These are phyloP conservation scores for Dysdera silvatica DNA, from an alignment of 1,140 invertebrate species.

Conservation along the genomic window DNA sequence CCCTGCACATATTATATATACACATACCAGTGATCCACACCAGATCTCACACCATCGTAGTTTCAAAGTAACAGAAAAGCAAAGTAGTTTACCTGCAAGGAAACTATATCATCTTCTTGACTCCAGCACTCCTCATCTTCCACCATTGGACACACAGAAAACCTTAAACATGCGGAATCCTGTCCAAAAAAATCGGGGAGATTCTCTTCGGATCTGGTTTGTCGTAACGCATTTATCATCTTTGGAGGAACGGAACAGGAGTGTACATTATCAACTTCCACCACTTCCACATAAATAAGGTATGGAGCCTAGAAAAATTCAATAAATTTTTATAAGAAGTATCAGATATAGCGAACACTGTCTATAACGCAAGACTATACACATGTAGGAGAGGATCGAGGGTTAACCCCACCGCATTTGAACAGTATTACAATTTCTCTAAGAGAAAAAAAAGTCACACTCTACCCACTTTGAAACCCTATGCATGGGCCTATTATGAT, in stretches of 20 bases:
- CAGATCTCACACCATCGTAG: background rate
- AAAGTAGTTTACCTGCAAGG: slow-evolving; percentile 53
- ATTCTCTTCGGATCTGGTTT: slow-evolving; percentile 91
- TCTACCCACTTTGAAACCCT: too few relatives aligned
- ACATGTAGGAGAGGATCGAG: too few relatives aligned
- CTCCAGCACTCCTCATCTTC: slow-evolving; percentile 73
- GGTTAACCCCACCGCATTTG: too few relatives aligned
- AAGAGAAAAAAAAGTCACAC: too few relatives aligned
- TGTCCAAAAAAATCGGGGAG: slow-evolving; percentile 43
- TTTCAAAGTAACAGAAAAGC: background rate
- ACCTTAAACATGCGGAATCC: slow-evolving; percentile 32
- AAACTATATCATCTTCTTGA: slow-evolving; percentile 90
- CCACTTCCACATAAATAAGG: slow-evolving; percentile 92
- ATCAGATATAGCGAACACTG: too few relatives aligned
- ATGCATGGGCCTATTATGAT: too few relatives aligned
- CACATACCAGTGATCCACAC: background rate
- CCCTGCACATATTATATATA: background rate
- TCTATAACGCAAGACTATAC: too few relatives aligned
- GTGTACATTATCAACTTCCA: slow-evolving; percentile 80
- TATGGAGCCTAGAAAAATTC: slow-evolving; percentile 87
- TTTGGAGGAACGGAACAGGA: slow-evolving; percentile 66
- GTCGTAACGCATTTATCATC: slow-evolving; percentile 64
- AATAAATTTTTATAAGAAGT: too few relatives aligned
- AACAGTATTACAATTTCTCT: too few relatives aligned
- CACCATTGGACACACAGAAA: slow-evolving; percentile 31